These are phyloP conservation scores for Coregonus sp. DNA, from an alignment of 2,797 vertebrate species.

Conservation along the genomic window DNA sequence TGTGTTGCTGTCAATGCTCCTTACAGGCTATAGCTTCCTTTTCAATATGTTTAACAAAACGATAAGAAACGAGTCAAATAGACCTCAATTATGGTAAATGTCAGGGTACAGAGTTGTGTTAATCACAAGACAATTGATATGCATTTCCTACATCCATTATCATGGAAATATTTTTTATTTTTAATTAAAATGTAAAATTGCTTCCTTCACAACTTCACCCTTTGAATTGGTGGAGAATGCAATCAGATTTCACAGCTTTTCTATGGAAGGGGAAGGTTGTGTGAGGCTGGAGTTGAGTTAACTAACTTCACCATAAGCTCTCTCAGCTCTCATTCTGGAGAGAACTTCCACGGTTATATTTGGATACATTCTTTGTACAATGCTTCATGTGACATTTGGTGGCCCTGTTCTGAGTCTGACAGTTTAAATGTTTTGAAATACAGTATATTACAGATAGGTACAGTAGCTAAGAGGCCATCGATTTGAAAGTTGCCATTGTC, in stretches of 20 bases:
- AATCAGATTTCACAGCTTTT: conserved; percentile 4
- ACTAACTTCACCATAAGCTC: neutral
- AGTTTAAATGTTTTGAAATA: no score
- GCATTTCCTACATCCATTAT: conserved; percentile 5
- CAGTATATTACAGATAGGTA: no score
- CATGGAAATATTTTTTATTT: conserved; percentile 15
- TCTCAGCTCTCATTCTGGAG: neutral
- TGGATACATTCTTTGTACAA: neutral
- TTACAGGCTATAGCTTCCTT: neutral
- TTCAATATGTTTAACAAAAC: conserved; percentile 3
- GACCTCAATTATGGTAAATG: conserved; percentile 27
- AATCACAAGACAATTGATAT: conserved; percentile 22
- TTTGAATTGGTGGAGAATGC: conserved; percentile 5
- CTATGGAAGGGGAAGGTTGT: neutral
- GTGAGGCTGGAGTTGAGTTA: neutral
- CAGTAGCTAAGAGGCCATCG: no score
- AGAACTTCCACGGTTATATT: neutral
- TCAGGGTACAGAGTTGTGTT: conserved; percentile 28
- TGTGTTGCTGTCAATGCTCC: conserved; percentile 13
- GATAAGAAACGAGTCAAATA: conserved; percentile 6
- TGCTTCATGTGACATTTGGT: neutral
- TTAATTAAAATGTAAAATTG: conserved; percentile 20
- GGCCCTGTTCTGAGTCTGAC: neutral
- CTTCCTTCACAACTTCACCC: conserved; percentile 2
- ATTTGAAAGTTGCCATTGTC: no score